A percentile compares a stretch with the other conserved stretches of the same genome.
phyloP scores from a whole-genome alignment of 2,888 invertebrate genomes.

The Leucania comma region DNA sequence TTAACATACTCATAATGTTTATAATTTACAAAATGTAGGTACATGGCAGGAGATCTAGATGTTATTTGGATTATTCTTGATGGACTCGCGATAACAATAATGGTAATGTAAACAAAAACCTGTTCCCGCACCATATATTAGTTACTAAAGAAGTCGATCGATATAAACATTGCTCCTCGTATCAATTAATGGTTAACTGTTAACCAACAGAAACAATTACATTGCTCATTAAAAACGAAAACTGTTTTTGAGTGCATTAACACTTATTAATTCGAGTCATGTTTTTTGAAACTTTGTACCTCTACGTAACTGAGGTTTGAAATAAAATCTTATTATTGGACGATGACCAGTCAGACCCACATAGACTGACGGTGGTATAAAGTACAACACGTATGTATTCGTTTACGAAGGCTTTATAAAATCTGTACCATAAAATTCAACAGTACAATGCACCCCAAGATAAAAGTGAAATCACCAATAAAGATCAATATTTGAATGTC shows the following conservation, averaged over 20 bases:
- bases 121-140: conserved; percentile 20
- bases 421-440: conserved; percentile 15
- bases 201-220: conserved; percentile 20
- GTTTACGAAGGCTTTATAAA: conserved; percentile 19
- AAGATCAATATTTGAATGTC: conserved; percentile 76
- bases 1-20: conserved; percentile 7
- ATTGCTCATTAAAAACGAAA: conserved; percentile 10
- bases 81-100: conserved; percentile 36
- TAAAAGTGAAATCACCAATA: conserved; percentile 76
- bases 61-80: conserved; percentile 19
- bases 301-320: not conserved
- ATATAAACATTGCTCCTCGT: conserved; percentile 18
- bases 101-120: conserved; percentile 49
- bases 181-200: conserved; percentile 33
- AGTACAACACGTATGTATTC: not conserved
- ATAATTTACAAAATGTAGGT: conserved; percentile 6
- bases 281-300: conserved; percentile 8
- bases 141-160: conserved; percentile 14
- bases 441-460: conserved; percentile 66
- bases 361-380: not conserved
- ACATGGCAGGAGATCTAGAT: not conserved
- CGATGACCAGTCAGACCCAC: not conserved
- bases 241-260: not conserved
- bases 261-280: not conserved
- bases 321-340: not conserved